Percentiles rank a stretch among this genome's conserved stretches.
Conservation (phyloP, 2,113 vertebrate species). For the Nothoprocta pentlandii region DNA sequence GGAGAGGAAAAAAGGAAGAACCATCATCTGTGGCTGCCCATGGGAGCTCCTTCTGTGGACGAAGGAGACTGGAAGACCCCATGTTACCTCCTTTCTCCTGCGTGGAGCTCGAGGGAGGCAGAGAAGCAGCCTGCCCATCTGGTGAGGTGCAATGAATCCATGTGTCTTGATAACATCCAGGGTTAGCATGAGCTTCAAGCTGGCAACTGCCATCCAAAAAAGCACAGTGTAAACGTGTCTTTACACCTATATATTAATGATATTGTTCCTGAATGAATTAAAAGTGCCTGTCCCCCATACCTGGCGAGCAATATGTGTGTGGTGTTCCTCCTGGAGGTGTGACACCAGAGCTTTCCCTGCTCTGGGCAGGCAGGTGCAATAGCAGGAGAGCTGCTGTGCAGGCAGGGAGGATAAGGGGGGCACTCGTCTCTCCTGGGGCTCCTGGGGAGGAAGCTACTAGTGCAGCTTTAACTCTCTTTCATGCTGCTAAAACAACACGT, state of each 20-base stretch:
- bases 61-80: background rate
- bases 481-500: background rate
- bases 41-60: background rate
- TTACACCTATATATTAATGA: background rate
- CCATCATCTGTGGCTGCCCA: background rate
- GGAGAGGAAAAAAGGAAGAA: background rate
- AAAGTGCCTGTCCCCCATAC: background rate
- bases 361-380: background rate
- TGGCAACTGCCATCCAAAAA: background rate
- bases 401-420: background rate
- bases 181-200: fast-evolving
- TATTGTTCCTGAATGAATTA: background rate
- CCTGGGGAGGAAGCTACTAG: background rate
- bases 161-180: background rate
- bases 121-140: background rate
- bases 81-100: background rate
- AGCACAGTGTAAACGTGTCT: background rate
- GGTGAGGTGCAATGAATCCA: background rate
- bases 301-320: background rate
- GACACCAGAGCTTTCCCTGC: background rate
- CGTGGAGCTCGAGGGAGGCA: background rate
- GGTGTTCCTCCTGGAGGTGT: background rate
- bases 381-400: background rate
- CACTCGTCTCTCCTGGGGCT: background rate
- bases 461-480: background rate